Conservation (phyloP, 2,888 invertebrate genomes). For the Galerucella nymphaeae region DNA sequence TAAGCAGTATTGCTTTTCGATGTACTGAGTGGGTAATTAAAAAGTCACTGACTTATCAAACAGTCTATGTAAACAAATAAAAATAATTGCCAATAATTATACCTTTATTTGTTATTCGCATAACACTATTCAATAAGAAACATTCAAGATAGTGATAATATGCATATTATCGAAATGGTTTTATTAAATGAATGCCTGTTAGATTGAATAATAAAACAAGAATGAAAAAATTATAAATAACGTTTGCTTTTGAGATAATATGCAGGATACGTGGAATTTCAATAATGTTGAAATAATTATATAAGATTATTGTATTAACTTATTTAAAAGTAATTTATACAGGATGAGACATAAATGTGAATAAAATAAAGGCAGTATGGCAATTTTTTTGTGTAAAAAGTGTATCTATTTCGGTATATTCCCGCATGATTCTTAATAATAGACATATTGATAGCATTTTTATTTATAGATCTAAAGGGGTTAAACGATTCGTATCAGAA, state of each 20-base stretch:
- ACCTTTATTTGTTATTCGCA: too few species aligned
- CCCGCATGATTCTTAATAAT: background rate
- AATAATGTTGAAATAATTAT: constrained; percentile 1
- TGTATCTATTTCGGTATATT: background rate
- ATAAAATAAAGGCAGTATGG: too few species aligned
- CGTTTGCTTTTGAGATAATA: background rate
- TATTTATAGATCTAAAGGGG: constrained; percentile 21
- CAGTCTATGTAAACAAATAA: too few species aligned
- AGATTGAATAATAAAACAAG: background rate
- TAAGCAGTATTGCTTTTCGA: too few species aligned
- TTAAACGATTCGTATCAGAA: constrained; percentile 2
- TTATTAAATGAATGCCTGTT: constrained; percentile 7
- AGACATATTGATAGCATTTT: constrained; percentile 1
- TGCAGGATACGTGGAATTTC: background rate
- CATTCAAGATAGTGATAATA: background rate
- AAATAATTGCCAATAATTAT: too few species aligned
- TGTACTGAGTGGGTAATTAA: too few species aligned
- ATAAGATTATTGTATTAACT: background rate
- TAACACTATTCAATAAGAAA: background rate
- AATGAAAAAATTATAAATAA: background rate
- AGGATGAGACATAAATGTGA: too few species aligned
- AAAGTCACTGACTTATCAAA: too few species aligned
- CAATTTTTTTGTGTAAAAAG: too few species aligned
- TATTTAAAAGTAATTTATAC: too few species aligned
- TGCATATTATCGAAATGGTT: background rate